These are phyloP conservation scores for Ichneumon xanthorius DNA, from an alignment of 2,888 invertebrate genomes.

Conservation along the genomic window DNA sequence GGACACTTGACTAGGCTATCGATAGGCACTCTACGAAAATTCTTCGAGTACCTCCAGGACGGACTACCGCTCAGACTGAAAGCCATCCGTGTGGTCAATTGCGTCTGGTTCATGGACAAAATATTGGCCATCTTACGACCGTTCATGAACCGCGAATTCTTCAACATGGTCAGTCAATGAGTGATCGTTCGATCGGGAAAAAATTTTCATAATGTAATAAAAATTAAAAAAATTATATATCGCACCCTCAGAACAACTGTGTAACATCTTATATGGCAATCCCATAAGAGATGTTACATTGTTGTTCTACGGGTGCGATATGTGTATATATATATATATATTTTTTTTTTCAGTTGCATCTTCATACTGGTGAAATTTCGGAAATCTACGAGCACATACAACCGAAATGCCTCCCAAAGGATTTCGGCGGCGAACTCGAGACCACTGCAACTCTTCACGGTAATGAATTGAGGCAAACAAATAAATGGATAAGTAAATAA, in stretches of 20 bases:
- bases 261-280: too few relatives aligned
- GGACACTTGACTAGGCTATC: slow-evolving; percentile 88
- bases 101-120: slow-evolving; percentile 85
- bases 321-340: not conserved
- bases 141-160: slow-evolving; percentile 85
- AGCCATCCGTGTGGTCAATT: slow-evolving; percentile 89
- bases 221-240: not conserved
- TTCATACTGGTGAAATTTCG: slow-evolving; percentile 87
- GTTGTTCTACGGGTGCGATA: too few relatives aligned
- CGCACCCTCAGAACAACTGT: too few relatives aligned
- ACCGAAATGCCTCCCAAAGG: slow-evolving; percentile 87
- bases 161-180: slow-evolving; percentile 82
- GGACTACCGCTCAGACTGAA: slow-evolving; percentile 89
- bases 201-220: not conserved
- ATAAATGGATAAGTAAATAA: not conserved
- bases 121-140: slow-evolving; percentile 85
- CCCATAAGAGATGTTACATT: too few relatives aligned
- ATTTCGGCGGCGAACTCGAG: slow-evolving; percentile 87
- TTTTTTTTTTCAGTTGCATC: slow-evolving; percentile 86
- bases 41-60: slow-evolving; percentile 90
- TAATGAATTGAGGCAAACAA: slow-evolving; percentile 60
- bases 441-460: slow-evolving; percentile 75
- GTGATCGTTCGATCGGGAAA: not conserved
- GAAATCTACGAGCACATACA: slow-evolving; percentile 86
- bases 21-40: slow-evolving; percentile 87